Conservation (phyloP, 2,113 vertebrate genomes). For the Ceratotherium simum region DNA sequence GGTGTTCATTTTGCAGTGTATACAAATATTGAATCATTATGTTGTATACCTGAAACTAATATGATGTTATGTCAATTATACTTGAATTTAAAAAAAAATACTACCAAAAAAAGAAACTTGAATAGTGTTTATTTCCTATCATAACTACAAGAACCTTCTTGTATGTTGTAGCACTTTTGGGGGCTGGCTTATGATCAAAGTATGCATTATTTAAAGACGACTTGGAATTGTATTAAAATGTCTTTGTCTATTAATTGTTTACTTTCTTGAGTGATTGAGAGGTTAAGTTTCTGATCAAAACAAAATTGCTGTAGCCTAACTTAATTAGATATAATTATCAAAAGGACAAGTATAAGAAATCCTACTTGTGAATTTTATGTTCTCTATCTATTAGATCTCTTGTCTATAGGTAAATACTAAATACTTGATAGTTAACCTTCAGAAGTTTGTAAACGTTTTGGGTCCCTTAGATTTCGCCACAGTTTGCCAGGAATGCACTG, state of each 20-base stretch:
- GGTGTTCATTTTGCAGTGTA: too few species aligned
- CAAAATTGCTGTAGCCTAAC: background rate
- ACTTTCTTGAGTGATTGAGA: conserved; percentile 10
- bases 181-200: background rate
- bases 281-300: conserved; percentile 33
- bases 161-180: background rate
- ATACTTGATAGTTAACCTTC: background rate
- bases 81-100: too few species aligned
- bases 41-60: too few species aligned
- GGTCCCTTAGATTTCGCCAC: conserved; percentile 94
- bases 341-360: background rate
- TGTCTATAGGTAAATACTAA: background rate
- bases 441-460: conserved; percentile 42
- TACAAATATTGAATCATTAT: too few species aligned
- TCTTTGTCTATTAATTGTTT: background rate
- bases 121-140: background rate
- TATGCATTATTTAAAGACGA: background rate
- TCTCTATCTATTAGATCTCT: background rate
- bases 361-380: background rate
- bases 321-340: background rate
- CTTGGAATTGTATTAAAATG: conserved; percentile 21
- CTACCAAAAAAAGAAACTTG: background rate
- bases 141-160: background rate
- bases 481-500: conserved; percentile 96
- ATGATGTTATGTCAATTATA: too few species aligned